phyloP scores from a whole-genome alignment of 1,140 invertebrate species.

The Venturia canescens region DNA sequence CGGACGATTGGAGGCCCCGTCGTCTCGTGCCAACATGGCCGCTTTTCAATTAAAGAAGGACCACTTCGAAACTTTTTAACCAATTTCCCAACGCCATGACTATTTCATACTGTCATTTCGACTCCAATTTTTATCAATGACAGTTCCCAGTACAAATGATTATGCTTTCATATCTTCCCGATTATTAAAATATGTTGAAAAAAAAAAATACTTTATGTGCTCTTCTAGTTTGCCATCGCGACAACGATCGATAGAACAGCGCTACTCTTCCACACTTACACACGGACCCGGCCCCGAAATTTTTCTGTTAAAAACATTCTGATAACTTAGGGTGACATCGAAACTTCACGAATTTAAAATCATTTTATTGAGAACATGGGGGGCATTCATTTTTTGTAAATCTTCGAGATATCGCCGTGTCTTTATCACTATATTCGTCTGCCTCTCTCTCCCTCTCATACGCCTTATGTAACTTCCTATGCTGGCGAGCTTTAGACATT shows the following conservation, averaged over 20 bases:
- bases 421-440: not conserved
- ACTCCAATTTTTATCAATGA: not conserved
- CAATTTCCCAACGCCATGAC: not conserved
- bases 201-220: not conserved
- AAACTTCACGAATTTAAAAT: not conserved
- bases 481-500: slow-evolving; percentile 14
- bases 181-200: too few species aligned
- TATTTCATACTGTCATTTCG: not conserved
- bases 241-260: slow-evolving; percentile 36
- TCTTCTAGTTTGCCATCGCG: slow-evolving; percentile 17
- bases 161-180: not conserved
- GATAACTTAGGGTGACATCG: not conserved
- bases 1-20: slow-evolving; percentile 48
- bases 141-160: not conserved
- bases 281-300: not conserved
- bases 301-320: not conserved
- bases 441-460: slow-evolving; percentile 1
- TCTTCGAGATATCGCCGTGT: not conserved
- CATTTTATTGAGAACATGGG: not conserved
- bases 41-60: slow-evolving; percentile 47
- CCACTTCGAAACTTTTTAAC: slow-evolving; percentile 24
- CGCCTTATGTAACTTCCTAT: slow-evolving; percentile 34
- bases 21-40: slow-evolving; percentile 69
- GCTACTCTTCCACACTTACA: slow-evolving; percentile 6
- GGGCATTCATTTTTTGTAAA: not conserved